Conservation (phyloP, 1,140 invertebrate species). For the Drosophila orena region DNA sequence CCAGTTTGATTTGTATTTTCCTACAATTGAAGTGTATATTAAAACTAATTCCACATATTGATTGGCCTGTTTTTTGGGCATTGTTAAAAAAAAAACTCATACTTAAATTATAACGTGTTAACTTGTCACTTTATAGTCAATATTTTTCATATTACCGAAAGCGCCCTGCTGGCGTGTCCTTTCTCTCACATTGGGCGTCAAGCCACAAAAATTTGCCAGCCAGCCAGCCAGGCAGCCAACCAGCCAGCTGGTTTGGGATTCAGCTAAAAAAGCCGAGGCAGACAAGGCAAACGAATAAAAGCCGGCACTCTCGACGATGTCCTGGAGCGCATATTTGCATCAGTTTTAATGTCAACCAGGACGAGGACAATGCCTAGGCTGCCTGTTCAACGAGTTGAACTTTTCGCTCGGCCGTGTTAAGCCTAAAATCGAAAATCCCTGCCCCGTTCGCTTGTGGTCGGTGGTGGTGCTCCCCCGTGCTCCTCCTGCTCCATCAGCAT, state of each 20-base stretch:
- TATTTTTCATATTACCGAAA: constrained; percentile 15
- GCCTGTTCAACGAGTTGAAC: constrained; percentile 53
- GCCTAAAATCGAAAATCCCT: constrained; percentile 73
- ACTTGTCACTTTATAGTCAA: constrained; percentile 33
- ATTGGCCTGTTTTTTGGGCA: neutral
- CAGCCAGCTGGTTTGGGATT: constrained; percentile 12
- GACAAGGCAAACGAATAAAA: constrained; percentile 44
- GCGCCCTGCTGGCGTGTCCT: neutral
- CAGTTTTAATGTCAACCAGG: constrained; percentile 65
- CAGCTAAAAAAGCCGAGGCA: constrained; percentile 43
- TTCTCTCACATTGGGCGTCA: constrained; percentile 15
- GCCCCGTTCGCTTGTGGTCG: constrained; percentile 46
- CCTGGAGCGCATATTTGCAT: constrained; percentile 65
- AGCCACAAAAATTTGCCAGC: constrained; percentile 19
- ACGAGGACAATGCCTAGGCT: constrained; percentile 54
- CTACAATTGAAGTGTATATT: neutral
- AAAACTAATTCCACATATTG: neutral
- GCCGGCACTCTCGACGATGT: constrained; percentile 44
- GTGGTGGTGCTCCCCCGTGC: constrained; percentile 23
- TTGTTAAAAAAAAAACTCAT: neutral
- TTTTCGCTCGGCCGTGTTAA: constrained; percentile 60
- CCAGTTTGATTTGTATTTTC: too few relatives aligned
- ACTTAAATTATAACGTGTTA: neutral
- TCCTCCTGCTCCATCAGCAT: constrained; percentile 12
- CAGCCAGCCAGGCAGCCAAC: constrained; percentile 1